Evolutionary conservation across 2,888 invertebrate species (phyloP).

Genomic region (Andricus quercusramuli): DNA sequence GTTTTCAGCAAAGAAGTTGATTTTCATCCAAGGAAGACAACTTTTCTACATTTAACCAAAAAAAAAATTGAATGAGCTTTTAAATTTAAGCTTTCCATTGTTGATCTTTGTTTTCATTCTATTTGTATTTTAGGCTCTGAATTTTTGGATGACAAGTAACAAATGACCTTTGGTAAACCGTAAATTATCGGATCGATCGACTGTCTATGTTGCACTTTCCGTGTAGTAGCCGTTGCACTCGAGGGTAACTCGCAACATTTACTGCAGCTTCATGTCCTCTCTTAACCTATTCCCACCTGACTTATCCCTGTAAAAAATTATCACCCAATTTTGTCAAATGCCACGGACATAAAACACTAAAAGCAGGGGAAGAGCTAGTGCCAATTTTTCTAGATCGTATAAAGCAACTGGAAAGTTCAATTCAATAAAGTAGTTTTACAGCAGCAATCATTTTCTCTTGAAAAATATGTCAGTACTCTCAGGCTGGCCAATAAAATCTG

Average conservation of each 20-base stretch:
- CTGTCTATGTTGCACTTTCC: conserved; percentile 34
- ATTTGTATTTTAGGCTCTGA: background rate
- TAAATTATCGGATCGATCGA: conserved; percentile 32
- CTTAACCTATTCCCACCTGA: conserved; percentile 27
- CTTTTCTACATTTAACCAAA: too few species aligned
- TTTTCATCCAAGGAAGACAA: too few species aligned
- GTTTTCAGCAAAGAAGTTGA: too few species aligned
- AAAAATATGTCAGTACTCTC: background rate
- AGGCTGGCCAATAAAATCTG: background rate
- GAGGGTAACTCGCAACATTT: conserved; percentile 17
- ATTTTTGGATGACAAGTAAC: background rate
- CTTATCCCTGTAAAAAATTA: conserved; percentile 13
- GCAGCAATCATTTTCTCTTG: background rate
- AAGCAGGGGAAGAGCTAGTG: background rate
- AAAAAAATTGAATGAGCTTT: too few species aligned
- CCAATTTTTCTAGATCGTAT: conserved; percentile 8
- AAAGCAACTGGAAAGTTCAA: conserved; percentile 18
- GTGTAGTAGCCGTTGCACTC: conserved; percentile 11
- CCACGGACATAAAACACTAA: conserved; percentile 6
- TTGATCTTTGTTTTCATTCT: too few species aligned
- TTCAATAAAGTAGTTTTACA: conserved; percentile 12
- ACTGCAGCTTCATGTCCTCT: conserved; percentile 33
- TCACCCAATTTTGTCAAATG: conserved; percentile 29
- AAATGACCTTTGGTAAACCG: conserved; percentile 30
- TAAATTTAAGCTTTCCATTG: too few species aligned